Evolutionary conservation across 2,888 invertebrate genomes (phyloP), one percentile per base, ranked within the genome.

Genomic region (Lasioglossum villosulum): DNA sequence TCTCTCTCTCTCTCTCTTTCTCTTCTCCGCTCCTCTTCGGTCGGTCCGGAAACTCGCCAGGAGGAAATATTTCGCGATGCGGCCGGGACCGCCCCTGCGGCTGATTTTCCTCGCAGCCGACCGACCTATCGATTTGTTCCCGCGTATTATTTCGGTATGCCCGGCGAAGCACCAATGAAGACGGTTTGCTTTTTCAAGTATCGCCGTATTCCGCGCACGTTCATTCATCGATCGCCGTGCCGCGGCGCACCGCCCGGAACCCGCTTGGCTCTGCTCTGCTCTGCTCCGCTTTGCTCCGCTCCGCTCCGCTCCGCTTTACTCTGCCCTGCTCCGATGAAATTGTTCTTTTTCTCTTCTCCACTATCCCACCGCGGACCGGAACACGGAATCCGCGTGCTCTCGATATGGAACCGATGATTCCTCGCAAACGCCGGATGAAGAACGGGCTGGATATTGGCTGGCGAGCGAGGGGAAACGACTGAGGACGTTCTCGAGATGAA

Each of bases 111-210:
- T 75, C 71, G 37, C 70, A 59, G 72, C 75, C 42, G 75, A 34
- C 83, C 77, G 85, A 90, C 87, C 86, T 91, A 93, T 90, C 92
- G 92, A 92, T 92, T 91, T 79, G 88, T 84, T 48, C 75, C 82
- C 68, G 75, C 82, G 84, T 89, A 90, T 91, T 92, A 92, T 90
- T 91, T 88, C 87, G 86, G 78, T 86, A 81, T 78, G 77, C 70
- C 77, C 86, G 76, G 45, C 78, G 48, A 56, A 63, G 42, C 75
- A 23, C 27, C 71, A 45, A 75, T 77, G 79, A 81, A 76, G 82
- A 63, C 78, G 72, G 48, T 66, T 80, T 66, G 83, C 73, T 82
- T 88, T 82, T 84, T 83, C 80, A 75, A 80, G 83, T 70, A 89
- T 84, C 68, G 45, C 30, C 80, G 82, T 73, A 87, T 87, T 86